Evolutionary conservation across 1,140 invertebrate genomes (phyloP).

Genomic region (Lutraria rhynchaena): DNA sequence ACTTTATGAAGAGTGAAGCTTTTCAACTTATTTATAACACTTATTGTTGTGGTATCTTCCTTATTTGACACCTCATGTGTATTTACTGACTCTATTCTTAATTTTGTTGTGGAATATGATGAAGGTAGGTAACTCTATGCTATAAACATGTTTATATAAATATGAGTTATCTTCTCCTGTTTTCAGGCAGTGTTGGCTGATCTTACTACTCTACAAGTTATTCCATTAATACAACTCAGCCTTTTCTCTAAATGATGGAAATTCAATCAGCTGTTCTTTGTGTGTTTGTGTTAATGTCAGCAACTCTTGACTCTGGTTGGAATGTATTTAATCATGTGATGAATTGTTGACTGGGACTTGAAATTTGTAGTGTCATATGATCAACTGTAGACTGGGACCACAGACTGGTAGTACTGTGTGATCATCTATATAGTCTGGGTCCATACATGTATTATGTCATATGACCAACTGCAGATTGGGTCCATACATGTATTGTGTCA

Average conservation of each 20-base stretch:
- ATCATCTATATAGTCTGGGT: too few species aligned
- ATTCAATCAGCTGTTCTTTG: too few species aligned
- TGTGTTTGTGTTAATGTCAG: too few species aligned
- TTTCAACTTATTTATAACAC: neutral
- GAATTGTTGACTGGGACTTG: too few species aligned
- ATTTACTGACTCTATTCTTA: neutral
- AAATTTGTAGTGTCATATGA: too few species aligned
- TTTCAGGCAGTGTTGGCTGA: constrained; percentile 92
- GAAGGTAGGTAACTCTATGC: neutral
- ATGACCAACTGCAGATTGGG: too few species aligned
- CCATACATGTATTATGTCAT: too few species aligned
- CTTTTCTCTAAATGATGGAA: constrained; percentile 79
- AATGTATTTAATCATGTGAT: too few species aligned
- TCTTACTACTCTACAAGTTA: constrained; percentile 93
- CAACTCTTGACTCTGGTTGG: too few species aligned
- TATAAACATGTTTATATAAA: neutral
- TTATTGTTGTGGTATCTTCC: neutral
- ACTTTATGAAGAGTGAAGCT: neutral
- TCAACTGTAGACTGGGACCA: too few species aligned
- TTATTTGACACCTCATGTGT: neutral
- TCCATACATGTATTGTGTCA: too few species aligned
- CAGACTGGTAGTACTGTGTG: too few species aligned
- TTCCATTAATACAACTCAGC: constrained; percentile 89
- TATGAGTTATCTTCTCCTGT: constrained; percentile 17
- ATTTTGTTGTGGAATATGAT: neutral